phyloP scores from a whole-genome alignment of 2,888 invertebrate genomes.

The Platycheirus albimanus region DNA sequence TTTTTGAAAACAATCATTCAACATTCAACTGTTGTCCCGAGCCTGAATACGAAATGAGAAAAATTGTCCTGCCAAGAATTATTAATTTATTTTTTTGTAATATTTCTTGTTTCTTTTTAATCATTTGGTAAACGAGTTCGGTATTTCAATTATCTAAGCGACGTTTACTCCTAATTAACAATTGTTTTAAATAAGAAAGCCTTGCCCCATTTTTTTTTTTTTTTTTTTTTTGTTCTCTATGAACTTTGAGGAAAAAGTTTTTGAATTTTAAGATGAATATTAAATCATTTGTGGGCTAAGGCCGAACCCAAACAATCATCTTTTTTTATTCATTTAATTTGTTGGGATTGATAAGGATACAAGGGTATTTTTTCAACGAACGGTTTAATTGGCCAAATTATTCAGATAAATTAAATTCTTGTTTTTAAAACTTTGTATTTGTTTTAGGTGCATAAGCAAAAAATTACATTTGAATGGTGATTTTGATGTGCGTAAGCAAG shows the following conservation, averaged over 20 bases:
- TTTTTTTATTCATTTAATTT: conserved; percentile 21
- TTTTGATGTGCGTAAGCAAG: background rate
- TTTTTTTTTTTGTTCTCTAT: too few species aligned
- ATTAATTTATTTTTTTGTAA: background rate
- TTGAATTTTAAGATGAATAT: conserved; percentile 11
- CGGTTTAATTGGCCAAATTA: conserved; percentile 23
- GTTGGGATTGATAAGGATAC: conserved; percentile 1
- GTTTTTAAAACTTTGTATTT: background rate
- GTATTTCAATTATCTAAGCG: conserved; percentile 9
- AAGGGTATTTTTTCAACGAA: background rate
- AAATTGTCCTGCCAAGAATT: background rate
- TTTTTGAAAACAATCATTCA: conserved; percentile 5
- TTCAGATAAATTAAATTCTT: conserved; percentile 16
- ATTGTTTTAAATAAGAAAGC: conserved; percentile 22
- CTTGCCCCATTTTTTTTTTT: conserved; percentile 10
- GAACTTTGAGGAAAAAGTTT: conserved; percentile 4
- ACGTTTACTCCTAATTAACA: conserved; percentile 32
- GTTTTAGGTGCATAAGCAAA: background rate
- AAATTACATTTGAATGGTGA: background rate
- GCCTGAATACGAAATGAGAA: conserved; percentile 12
- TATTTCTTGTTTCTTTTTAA: conserved; percentile 7
- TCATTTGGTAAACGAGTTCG: conserved; percentile 10
- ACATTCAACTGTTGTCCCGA: background rate
- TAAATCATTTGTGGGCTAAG: conserved; percentile 19
- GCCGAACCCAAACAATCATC: conserved; percentile 12